Evolutionary conservation across 2,113 vertebrate genomes (phyloP).

Genomic region (Ctenodactylus gundi): DNA sequence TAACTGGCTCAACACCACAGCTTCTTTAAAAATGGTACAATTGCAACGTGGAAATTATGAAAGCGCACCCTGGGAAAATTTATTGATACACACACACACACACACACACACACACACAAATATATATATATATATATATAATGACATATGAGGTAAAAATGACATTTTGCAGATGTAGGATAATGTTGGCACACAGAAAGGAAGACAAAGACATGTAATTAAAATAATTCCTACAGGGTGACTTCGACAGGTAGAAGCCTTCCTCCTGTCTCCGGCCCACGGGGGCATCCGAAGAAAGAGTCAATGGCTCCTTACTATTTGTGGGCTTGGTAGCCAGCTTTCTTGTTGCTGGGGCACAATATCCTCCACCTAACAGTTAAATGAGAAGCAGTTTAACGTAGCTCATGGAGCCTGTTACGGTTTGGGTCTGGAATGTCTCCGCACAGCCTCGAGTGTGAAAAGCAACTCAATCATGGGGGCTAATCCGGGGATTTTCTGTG

Average conservation of each 20-base stretch:
- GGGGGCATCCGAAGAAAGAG: not conserved
- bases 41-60: not conserved
- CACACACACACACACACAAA: no score
- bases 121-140: no score
- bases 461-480: no score
- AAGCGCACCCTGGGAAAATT: not conserved
- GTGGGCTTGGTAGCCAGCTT: not conserved
- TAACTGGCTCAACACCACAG: not conserved
- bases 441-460: no score
- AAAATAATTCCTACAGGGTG: not conserved
- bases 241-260: not conserved
- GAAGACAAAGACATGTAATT: not conserved
- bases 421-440: no score
- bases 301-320: not conserved
- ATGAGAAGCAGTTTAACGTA: not conserved
- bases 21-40: not conserved
- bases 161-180: not conserved
- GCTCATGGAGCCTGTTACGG: no score
- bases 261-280: not conserved
- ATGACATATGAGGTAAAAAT: rapidly evolving
- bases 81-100: no score
- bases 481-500: no score
- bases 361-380: not conserved
- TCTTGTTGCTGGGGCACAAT: not conserved
- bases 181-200: not conserved